Evolutionary conservation across 1,140 invertebrate genomes (phyloP), one percentile per base, ranked within the genome.

Genomic region (Drosophila setifemur): DNA sequence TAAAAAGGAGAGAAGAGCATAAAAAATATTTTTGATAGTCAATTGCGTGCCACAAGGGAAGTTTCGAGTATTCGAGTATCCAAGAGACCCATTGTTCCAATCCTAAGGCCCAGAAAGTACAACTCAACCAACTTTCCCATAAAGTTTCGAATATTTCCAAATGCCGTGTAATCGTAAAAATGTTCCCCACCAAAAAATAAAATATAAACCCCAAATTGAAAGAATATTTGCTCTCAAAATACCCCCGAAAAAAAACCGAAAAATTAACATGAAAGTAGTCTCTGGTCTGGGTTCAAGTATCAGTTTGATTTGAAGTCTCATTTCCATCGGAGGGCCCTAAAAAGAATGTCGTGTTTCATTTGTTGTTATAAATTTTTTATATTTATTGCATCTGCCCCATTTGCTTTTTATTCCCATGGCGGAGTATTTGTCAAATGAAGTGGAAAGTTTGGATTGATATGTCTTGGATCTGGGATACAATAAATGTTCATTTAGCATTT

Each of bases 1-100:
- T 14, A 4, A 29, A 12, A 16, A 26, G 21, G 25, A 49, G 35
- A 42, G 21, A 49, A 61, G 40, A 50, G 33, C 54, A 40, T 42
- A 61, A 78, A 79, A 83, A 74, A 66, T 67, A 79, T 73, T 83
- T 60, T 85, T 83, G 55, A 72, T 85, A 83, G 79, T 85, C 79
- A 60, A 83, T 71, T 85, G 79, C 79, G 70, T 85, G 70, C 63
- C 68, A n/a, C n/a, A 55, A 72, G 50, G 44, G 63, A 61, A 77
- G 78, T 73, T 73, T 50, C 48, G 43, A 85, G 69, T 74, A 39
- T 69, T 49, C 66, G n/a, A n/a, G 5, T 40, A 19, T 44, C 18
- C n/a, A n/a, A n/a, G n/a, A 23, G 25, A 35, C 21, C 16, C 29
- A 69, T 73, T 83, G 52, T 73, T 55, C 48, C 7, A 8, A n/a